phyloP scores from a whole-genome alignment of 2,797 vertebrate genomes.

The Octomys mimax region DNA sequence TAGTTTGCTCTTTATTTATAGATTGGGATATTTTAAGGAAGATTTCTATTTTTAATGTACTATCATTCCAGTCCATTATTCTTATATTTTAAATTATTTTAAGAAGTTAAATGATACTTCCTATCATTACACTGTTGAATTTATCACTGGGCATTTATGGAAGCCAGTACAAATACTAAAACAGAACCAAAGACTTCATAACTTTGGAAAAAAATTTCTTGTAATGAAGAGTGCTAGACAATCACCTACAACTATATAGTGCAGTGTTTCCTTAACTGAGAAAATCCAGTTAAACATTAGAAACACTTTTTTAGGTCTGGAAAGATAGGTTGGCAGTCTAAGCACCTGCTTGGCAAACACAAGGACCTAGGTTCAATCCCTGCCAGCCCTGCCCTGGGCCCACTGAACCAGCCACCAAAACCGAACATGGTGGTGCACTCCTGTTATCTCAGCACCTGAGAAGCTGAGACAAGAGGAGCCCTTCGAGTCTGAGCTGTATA shows the following conservation, averaged over 20 bases:
- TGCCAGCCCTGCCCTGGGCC: no score
- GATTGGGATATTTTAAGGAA: slow-evolving; percentile 19
- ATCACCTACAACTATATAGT: not conserved
- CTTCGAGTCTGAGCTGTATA: no score
- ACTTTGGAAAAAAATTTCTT: not conserved
- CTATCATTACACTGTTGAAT: not conserved
- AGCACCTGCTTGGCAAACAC: no score
- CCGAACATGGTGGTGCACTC: no score
- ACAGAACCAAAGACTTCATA: slow-evolving; percentile 1
- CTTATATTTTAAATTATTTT: not conserved
- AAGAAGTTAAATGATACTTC: not conserved
- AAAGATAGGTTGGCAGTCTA: no score
- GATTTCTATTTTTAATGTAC: not conserved
- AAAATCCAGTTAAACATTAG: not conserved
- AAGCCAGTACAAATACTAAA: not conserved
- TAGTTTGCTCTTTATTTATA: not conserved
- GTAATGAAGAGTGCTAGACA: not conserved
- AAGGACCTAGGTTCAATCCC: no score
- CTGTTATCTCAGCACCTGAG: no score
- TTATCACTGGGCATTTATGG: not conserved
- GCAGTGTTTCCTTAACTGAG: not conserved
- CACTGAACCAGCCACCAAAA: no score
- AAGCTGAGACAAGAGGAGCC: no score
- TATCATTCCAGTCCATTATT: not conserved
- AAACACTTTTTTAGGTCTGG: not conserved